These are phyloP conservation scores for Habropoda laboriosa DNA, from an alignment of 1,140 invertebrate genomes.

Conservation along the genomic window DNA sequence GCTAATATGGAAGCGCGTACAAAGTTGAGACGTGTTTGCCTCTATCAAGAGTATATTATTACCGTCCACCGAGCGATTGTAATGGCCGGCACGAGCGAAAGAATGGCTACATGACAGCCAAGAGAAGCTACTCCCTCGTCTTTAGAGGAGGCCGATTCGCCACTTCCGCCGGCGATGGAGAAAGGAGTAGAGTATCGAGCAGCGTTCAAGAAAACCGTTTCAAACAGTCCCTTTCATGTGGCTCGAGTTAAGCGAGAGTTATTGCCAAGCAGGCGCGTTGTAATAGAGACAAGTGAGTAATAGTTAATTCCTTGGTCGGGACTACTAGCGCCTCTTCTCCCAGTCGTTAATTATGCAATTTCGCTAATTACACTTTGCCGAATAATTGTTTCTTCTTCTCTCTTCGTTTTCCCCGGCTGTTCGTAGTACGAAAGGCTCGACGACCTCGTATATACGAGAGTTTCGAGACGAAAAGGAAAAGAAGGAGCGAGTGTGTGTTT, in stretches of 20 bases:
- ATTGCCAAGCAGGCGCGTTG: constrained; percentile 23
- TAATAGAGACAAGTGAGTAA: constrained; percentile 50
- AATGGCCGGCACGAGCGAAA: constrained; percentile 40
- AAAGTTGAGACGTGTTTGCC: constrained; percentile 58
- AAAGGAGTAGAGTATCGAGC: constrained; percentile 23
- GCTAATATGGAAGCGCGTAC: constrained; percentile 60
- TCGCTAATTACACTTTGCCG: constrained; percentile 15
- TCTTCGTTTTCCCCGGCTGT: neutral
- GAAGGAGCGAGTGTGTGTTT: neutral
- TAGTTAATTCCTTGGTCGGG: constrained; percentile 7
- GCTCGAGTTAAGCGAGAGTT: constrained; percentile 48
- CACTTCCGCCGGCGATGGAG: constrained; percentile 47
- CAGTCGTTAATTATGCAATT: constrained; percentile 34
- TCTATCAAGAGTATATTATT: constrained; percentile 63
- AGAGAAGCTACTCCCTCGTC: constrained; percentile 46
- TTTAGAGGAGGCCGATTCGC: constrained; percentile 21
- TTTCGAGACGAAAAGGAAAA: neutral
- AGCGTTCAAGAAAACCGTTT: constrained; percentile 26
- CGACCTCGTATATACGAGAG: too few species aligned
- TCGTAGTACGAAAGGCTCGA: neutral
- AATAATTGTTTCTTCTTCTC: neutral
- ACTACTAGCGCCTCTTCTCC: constrained; percentile 6
- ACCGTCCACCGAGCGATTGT: constrained; percentile 51
- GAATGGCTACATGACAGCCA: constrained; percentile 31
- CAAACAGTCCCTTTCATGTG: constrained; percentile 40